phyloP scores from a whole-genome alignment of 1,140 invertebrate genomes.

The Nephila pilipes region DNA sequence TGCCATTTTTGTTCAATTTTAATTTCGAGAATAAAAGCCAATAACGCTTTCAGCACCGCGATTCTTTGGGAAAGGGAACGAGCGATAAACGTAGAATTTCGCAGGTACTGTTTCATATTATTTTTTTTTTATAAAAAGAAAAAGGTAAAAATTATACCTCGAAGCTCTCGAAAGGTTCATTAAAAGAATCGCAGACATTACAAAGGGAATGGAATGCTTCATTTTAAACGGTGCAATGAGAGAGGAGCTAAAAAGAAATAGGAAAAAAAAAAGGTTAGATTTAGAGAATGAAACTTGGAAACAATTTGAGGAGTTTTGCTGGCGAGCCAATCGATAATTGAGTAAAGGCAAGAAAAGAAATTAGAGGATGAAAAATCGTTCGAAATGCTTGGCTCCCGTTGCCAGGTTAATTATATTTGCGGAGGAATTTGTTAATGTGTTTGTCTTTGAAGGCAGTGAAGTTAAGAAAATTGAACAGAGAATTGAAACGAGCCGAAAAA shows the following conservation, averaged over 20 bases:
- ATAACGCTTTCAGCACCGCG: neutral
- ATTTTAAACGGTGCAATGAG: neutral
- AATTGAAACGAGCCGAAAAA: slow-evolving; percentile 26
- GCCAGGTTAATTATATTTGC: slow-evolving; percentile 71
- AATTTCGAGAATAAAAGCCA: too few species aligned
- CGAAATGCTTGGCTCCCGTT: slow-evolving; percentile 47
- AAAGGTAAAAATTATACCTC: neutral
- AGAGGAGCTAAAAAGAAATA: neutral
- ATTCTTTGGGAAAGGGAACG: neutral
- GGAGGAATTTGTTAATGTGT: slow-evolving; percentile 72
- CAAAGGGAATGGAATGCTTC: slow-evolving; percentile 8
- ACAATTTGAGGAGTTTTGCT: slow-evolving; percentile 8
- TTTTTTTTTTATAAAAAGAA: neutral
- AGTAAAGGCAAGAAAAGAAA: slow-evolving; percentile 41
- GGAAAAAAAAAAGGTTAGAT: neutral
- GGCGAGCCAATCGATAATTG: slow-evolving; percentile 51
- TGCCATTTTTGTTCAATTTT: too few species aligned
- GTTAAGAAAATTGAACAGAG: slow-evolving; percentile 38
- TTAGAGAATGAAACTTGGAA: neutral
- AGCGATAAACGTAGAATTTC: neutral
- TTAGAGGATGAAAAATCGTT: slow-evolving; percentile 55
- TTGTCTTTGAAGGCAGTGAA: slow-evolving; percentile 61
- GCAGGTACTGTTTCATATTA: neutral
- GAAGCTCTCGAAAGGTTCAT: neutral
- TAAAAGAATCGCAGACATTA: slow-evolving; percentile 19